A percentile compares a stretch with the other conserved stretches of the same genome.
Conservation (phyloP, 1,140 invertebrate species). For the Drosophila tsacasi region DNA sequence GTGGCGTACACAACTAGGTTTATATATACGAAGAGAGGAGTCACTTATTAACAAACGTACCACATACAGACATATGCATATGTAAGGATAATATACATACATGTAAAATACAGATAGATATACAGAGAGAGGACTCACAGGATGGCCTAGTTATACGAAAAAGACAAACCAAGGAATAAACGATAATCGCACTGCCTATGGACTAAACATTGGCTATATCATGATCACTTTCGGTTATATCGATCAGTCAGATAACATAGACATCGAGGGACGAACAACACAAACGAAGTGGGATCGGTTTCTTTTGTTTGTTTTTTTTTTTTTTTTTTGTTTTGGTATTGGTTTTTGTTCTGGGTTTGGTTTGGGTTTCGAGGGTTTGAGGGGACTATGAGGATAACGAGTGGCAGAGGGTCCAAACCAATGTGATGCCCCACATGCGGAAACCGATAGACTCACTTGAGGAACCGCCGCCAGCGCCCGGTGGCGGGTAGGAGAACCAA, state of each 20-base stretch:
- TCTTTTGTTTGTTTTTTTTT: slow-evolving; percentile 9
- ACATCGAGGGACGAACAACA: slow-evolving; percentile 53
- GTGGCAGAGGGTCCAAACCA: slow-evolving; percentile 12
- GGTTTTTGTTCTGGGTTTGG: slow-evolving; percentile 2
- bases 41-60: slow-evolving; percentile 58
- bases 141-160: slow-evolving; percentile 48
- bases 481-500: slow-evolving; percentile 90
- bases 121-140: slow-evolving; percentile 54
- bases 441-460: slow-evolving; percentile 82
- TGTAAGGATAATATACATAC: slow-evolving; percentile 54
- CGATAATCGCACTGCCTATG: slow-evolving; percentile 40
- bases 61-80: slow-evolving; percentile 63
- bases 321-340: slow-evolving; percentile 9
- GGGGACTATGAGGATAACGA: slow-evolving; percentile 17
- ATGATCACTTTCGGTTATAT: slow-evolving; percentile 45
- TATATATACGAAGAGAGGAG: slow-evolving; percentile 40
- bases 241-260: slow-evolving; percentile 54
- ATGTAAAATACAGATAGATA: slow-evolving; percentile 50
- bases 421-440: slow-evolving; percentile 43
- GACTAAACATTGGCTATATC: slow-evolving; percentile 43
- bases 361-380: neutral
- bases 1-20: slow-evolving; percentile 28
- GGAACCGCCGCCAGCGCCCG: slow-evolving; percentile 87
- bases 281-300: slow-evolving; percentile 36
- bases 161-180: slow-evolving; percentile 35